Evolutionary conservation across 2,797 vertebrate genomes (phyloP).

Genomic region (Coregonus suidteri): DNA sequence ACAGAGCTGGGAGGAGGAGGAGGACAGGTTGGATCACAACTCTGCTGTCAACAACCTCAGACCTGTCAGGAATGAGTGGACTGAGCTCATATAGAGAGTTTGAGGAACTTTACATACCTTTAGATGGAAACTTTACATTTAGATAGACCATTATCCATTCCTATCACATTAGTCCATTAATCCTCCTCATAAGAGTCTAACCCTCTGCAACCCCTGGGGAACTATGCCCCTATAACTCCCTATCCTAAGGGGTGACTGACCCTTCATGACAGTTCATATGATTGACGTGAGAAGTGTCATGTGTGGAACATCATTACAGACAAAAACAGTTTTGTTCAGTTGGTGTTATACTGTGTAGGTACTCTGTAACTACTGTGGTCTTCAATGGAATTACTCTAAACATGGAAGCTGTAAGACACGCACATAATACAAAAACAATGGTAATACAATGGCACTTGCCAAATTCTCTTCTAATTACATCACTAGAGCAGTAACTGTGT

Average conservation of each 20-base stretch:
- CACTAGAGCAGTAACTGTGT: not conserved
- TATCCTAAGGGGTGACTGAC: not conserved
- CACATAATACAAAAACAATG: not conserved
- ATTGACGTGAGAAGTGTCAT: too few relatives aligned
- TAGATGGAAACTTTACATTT: conserved; percentile 26
- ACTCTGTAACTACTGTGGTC: not conserved
- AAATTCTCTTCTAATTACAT: not conserved
- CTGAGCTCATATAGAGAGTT: conserved; percentile 39
- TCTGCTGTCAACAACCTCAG: conserved; percentile 50
- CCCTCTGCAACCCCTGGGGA: too few relatives aligned
- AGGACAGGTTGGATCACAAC: conserved; percentile 59
- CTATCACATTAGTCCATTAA: too few relatives aligned
- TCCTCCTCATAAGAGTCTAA: not conserved
- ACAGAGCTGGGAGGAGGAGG: conserved; percentile 17
- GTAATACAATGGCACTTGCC: not conserved
- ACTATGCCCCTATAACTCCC: too few relatives aligned
- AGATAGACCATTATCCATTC: not conserved
- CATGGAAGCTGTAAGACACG: not conserved
- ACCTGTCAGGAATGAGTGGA: conserved; percentile 53
- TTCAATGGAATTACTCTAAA: not conserved
- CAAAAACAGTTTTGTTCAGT: not conserved
- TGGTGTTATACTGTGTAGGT: not conserved
- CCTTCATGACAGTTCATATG: not conserved
- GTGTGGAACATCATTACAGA: not conserved
- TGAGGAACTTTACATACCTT: conserved; percentile 16